A percentile compares a stretch with the other conserved stretches of the same genome.
These are phyloP conservation scores for Sphaerophoria taeniata DNA, from an alignment of 2,888 invertebrate species.

Conservation along the genomic window DNA sequence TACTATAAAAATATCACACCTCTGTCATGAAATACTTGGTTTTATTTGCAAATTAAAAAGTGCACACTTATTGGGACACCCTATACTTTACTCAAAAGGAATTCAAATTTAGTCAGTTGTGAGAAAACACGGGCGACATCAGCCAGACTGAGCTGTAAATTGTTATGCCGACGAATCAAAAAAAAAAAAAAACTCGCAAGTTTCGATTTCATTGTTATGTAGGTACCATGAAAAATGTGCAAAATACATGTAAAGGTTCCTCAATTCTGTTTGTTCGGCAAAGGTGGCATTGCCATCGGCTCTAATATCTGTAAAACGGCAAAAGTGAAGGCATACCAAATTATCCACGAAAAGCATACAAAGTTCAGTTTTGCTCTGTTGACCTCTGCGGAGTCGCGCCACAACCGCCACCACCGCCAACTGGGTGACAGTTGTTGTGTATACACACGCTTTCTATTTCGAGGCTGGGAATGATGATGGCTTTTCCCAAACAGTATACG, in stretches of 20 bases:
- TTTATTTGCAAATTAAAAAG: no score
- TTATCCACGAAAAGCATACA: no score
- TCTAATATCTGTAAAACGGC: slow-evolving; percentile 63
- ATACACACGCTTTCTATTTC: slow-evolving; percentile 45
- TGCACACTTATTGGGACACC: no score
- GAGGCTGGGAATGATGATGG: slow-evolving; percentile 58
- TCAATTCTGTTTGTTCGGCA: background rate
- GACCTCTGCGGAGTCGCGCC: no score
- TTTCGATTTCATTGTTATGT: slow-evolving; percentile 18
- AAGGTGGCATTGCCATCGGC: slow-evolving; percentile 38
- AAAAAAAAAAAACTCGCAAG: slow-evolving; percentile 29
- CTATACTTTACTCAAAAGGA: slow-evolving; percentile 60
- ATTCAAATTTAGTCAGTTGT: slow-evolving; percentile 72
- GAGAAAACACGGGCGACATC: slow-evolving; percentile 71
- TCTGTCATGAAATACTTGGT: no score
- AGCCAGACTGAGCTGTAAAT: slow-evolving; percentile 50
- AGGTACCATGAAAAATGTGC: slow-evolving; percentile 28
- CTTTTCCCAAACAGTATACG: slow-evolving; percentile 5
- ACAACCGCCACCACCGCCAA: slow-evolving; percentile 56
- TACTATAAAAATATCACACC: no score
- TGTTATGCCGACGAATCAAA: slow-evolving; percentile 48
- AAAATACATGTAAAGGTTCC: slow-evolving; percentile 50
- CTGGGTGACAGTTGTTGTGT: slow-evolving; percentile 64
- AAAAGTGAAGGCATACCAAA: no score
- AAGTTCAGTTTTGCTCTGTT: no score